Evolutionary conservation across 35 echinoderm and acorn worm species (phyloP).

Genomic region (Ptychodera flava): DNA sequence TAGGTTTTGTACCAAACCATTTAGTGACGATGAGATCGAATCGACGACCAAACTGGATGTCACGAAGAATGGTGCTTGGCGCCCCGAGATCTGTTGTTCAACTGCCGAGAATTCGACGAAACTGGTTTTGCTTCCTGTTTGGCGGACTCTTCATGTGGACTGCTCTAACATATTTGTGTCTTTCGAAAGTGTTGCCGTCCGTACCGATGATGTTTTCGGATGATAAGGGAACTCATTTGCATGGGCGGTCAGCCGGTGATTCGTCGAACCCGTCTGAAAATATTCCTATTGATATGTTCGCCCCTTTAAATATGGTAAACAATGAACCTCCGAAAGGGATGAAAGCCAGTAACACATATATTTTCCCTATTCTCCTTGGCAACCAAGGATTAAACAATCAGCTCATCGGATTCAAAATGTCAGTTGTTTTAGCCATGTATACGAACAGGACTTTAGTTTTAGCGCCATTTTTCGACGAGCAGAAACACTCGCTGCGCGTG

Average conservation of each 20-base stretch:
- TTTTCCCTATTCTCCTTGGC: slow-evolving; percentile 38
- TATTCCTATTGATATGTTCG: neutral
- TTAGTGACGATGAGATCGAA: neutral
- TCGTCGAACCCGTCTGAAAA: neutral
- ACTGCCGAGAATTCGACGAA: neutral
- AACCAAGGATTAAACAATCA: slow-evolving; percentile 64
- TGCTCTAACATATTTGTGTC: neutral
- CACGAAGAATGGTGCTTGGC: neutral
- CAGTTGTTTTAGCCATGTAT: slow-evolving; percentile 22
- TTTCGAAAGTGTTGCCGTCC: neutral
- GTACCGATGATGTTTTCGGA: neutral
- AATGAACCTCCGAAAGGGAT: neutral
- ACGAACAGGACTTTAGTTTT: slow-evolving; percentile 41
- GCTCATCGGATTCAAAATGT: slow-evolving; percentile 28
- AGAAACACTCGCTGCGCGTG: slow-evolving; percentile 7
- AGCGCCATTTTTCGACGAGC: slow-evolving; percentile 48
- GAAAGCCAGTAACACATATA: neutral
- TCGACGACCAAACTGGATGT: neutral
- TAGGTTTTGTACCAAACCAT: no score
- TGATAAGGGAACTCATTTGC: neutral
- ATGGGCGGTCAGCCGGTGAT: neutral
- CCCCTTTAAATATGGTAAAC: neutral
- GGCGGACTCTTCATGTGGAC: neutral
- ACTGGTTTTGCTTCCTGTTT: neutral
- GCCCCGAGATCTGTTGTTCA: neutral